phyloP scores from a whole-genome alignment of 2,797 vertebrate genomes.

The Valencia hispanica region DNA sequence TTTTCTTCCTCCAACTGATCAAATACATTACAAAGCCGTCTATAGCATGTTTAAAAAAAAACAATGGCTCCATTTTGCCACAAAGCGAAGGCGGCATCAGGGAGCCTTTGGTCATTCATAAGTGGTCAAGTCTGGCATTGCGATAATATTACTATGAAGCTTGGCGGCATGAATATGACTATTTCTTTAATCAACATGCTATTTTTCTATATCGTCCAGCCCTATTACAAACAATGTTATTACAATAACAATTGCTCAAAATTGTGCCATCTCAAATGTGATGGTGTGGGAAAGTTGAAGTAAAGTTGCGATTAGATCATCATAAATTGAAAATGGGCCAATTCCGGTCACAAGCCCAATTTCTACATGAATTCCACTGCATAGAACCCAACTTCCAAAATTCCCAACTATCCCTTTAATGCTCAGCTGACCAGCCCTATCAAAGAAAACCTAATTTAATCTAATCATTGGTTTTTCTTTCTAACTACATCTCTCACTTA shows the following conservation, averaged over 20 bases:
- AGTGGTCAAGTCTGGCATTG: too few species aligned
- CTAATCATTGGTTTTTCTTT: constrained; percentile 46
- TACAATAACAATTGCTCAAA: not conserved
- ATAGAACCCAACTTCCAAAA: not conserved
- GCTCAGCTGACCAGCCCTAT: constrained; percentile 52
- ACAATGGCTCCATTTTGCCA: too few species aligned
- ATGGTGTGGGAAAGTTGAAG: not conserved
- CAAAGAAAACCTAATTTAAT: constrained; percentile 42
- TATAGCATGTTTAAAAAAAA: too few species aligned
- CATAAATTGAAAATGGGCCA: not conserved
- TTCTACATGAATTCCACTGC: not conserved
- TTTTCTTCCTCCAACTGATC: too few species aligned
- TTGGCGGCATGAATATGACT: too few species aligned
- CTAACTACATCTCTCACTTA: constrained; percentile 50
- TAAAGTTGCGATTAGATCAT: not conserved
- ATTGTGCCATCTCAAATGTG: not conserved
- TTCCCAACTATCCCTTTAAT: constrained; percentile 32
- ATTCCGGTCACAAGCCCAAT: not conserved
- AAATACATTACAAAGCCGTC: not conserved
- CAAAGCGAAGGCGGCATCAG: too few species aligned
- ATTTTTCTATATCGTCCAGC: too few species aligned
- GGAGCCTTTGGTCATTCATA: too few species aligned
- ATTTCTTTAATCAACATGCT: too few species aligned
- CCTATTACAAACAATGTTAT: not conserved
- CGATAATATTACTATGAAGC: too few species aligned